phyloP scores from a whole-genome alignment of 1,140 invertebrate species.

The Panagrolaimus sp. region DNA sequence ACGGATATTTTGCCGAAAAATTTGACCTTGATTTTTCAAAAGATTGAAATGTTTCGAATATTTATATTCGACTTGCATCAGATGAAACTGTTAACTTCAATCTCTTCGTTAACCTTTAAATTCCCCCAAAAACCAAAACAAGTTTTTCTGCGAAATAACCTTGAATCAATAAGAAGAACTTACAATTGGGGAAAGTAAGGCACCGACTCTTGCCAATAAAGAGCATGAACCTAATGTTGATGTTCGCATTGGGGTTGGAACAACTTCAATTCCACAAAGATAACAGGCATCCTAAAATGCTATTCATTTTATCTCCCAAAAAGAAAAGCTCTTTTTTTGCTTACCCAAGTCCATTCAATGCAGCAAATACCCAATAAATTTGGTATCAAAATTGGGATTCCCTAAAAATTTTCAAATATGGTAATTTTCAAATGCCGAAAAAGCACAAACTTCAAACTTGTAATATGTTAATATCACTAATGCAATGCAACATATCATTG shows the following conservation, averaged over 20 bases:
- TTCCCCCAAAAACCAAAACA: not conserved
- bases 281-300: not conserved
- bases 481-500: not conserved
- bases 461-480: not conserved
- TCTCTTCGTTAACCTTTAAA: no score
- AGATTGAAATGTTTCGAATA: no score
- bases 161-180: not conserved
- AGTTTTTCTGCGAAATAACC: not conserved
- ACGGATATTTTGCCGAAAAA: no score
- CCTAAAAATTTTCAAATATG: not conserved
- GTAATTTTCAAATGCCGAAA: not conserved
- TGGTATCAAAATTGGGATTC: not conserved
- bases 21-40: no score
- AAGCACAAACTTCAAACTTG: not conserved
- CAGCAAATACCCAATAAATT: not conserved
- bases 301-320: no score
- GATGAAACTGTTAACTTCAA: no score
- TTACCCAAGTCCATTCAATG: slow-evolving; percentile 12
- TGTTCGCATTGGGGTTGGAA: slow-evolving; percentile 49
- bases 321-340: no score
- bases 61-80: no score
- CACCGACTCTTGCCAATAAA: slow-evolving; percentile 51
- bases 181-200: slow-evolving; percentile 50
- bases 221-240: slow-evolving; percentile 52
- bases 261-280: slow-evolving; percentile 44